Evolutionary conservation across 2,797 vertebrate genomes (phyloP), one percentile per base, ranked within the genome.

Genomic region (Eremophila alpestris): DNA sequence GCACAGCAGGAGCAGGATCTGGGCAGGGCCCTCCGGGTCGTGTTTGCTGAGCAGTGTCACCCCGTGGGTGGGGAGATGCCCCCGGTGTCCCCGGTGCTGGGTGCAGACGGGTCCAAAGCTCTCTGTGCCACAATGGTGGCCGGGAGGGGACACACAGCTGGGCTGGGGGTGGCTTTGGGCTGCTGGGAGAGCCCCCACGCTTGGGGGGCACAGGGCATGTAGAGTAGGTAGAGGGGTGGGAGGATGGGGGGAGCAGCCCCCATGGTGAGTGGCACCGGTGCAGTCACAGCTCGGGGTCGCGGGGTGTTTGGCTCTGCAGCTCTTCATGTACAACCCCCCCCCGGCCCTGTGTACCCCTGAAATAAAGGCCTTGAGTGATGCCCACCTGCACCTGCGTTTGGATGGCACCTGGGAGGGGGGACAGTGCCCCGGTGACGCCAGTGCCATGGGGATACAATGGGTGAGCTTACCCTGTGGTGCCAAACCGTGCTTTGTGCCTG

Each of bases 181-280:
- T 84, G 84, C 40, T 58, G 51, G 54, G 60, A 22, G 45, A 51
- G 24, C 23, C 52, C 59, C 59, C 23, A 46, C 0, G 34, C 87
- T 80, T 91, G 49, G 16, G 55, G 69, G 56, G 21, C 27, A 5
- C 4, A 5, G 6, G 5, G 1, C 46, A 63, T n/a, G 49, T 78
- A 81, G 93, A 74, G 65, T 82, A 75, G 69, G 49, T 36, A 26
- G 15, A 10, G 60, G 69, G 70, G 12, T 22, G 65, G 26, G 41
- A 40, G 30, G 48, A 36, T 0, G 1, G 23, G 36, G 62, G 34
- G 11, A 56, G 24, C 0, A 0, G 18, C 16, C 21, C 16, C 40
- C 9, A 7, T 0, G 0, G 29, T 2, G 18, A 10, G 29, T 0
- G 0, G 51, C 16, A 46, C 32, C 0, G 0, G 18, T 0, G 0